Conservation (phyloP, 2,888 invertebrate genomes). For the Caenorhabditis auriculariae region DNA sequence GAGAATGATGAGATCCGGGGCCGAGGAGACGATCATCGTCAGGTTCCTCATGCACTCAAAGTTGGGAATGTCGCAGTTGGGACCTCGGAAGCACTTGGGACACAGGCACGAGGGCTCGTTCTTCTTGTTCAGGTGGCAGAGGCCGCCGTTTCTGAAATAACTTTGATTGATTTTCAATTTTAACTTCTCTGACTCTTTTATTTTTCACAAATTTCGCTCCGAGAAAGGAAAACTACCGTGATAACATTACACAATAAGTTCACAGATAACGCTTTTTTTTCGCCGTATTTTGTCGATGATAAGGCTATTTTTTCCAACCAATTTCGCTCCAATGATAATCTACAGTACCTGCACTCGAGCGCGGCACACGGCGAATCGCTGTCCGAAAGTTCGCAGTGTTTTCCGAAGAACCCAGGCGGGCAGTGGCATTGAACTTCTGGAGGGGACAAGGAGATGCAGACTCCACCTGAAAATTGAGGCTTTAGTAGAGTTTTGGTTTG, state of each 20-base stretch:
- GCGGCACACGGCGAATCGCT: conserved; percentile 3
- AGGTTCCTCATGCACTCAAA: not conserved
- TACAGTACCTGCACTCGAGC: not conserved
- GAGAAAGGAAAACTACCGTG: no score
- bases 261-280: no score
- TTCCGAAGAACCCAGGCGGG: conserved; percentile 7
- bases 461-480: conserved; percentile 9
- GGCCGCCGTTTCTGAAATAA: no score
- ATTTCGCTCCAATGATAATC: not conserved
- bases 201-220: no score
- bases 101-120: not conserved
- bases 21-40: no score
- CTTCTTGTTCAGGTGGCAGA: no score
- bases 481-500: conserved; percentile 4
- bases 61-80: not conserved
- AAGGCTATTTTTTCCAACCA: not conserved
- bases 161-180: no score
- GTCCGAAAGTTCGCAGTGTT: conserved; percentile 7
- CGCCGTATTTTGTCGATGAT: not conserved
- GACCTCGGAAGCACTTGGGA: not conserved
- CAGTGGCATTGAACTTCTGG: conserved; percentile 11
- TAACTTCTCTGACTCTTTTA: no score
- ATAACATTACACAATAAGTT: no score
- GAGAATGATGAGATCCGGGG: no score
- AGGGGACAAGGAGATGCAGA: conserved; percentile 5